Base-by-base conservation (phyloP, 2,888 invertebrate genomes). In the Antitype chi region DNA sequence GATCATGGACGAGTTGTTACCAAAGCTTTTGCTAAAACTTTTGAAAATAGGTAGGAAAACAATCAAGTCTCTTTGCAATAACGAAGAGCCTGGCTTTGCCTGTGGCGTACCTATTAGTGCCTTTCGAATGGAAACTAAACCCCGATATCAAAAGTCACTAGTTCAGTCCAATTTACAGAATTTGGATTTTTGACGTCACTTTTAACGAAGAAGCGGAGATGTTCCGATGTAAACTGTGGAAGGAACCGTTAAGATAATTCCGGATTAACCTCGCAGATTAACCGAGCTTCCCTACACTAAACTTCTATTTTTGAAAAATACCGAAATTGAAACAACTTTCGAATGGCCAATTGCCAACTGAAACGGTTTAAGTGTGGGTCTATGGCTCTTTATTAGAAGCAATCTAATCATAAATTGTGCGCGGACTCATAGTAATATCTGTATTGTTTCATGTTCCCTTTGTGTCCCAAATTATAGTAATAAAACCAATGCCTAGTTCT, bases 371-470 rank as follows among this genome's bases (percentile, higher is more conserved):
- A 55, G 66, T 55, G 49, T 23, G 28, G 53, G 23, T 62, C 47
- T 47, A 66, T 25, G 15, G 49, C 59, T 60, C 47, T 77, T 55
- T 70, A 70, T 70, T 78, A 82, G 60, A 63, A 53, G 57, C 78
- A 81, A 71, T 83, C 59, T 79, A 59, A 81, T 79, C 59, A 69
- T 69, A 84, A 72, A 72, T 72, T 64, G 59, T 57, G 49, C 55
- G 17, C 82, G 66, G 23, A 28, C 55, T 70, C 59, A 69, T 43
- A 82, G 83, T 38, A 78, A 69, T 77, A 83, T 69, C 49, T 64
- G 55, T 69, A 79, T 84, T 81, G 81, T 84, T 81, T 69, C 59
- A 66, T 49, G 60, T 66, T 80, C 43, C 28, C 60, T 75, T 74
- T 80, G 64, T 72, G 43, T 49, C 63, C 63, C 67, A 68, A 76